Percentiles rank a stretch among this genome's conserved stretches.
Conservation (phyloP, 2,113 vertebrate genomes). For the Ophiodon elongatus region DNA sequence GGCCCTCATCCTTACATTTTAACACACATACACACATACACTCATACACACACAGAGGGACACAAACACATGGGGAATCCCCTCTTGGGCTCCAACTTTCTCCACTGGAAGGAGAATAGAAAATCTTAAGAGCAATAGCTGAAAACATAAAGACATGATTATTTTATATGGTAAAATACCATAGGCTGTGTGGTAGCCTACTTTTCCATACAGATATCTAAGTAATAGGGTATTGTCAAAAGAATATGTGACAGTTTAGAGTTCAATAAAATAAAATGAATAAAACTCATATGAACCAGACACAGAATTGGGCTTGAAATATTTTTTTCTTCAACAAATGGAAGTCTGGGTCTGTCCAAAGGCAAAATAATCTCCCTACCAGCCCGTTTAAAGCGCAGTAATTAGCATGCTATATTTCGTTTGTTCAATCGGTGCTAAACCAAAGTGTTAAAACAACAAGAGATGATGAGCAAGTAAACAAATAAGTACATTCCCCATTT, state of each 20-base stretch:
- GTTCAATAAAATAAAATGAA: no score
- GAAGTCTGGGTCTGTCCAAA: not conserved
- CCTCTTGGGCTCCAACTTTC: not conserved
- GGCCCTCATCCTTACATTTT: not conserved
- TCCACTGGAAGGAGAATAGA: not conserved
- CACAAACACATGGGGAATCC: constrained; percentile 21
- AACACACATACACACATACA: constrained; percentile 12
- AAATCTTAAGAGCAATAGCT: not conserved
- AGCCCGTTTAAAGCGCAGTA: not conserved
- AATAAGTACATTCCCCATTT: not conserved
- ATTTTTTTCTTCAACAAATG: no score
- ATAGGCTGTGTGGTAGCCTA: not conserved
- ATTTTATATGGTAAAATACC: not conserved
- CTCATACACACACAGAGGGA: not conserved
- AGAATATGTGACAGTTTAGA: not conserved
- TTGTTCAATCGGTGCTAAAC: not conserved
- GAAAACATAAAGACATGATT: not conserved
- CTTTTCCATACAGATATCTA: not conserved
- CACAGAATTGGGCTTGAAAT: no score
- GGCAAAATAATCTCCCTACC: not conserved
- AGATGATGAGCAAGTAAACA: no score
- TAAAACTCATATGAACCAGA: no score
- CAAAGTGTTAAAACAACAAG: not conserved
- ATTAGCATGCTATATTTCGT: not conserved
- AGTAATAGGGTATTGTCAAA: not conserved